phyloP scores from a whole-genome alignment of 1,140 invertebrate species.

The Monomorium pharaonis region DNA sequence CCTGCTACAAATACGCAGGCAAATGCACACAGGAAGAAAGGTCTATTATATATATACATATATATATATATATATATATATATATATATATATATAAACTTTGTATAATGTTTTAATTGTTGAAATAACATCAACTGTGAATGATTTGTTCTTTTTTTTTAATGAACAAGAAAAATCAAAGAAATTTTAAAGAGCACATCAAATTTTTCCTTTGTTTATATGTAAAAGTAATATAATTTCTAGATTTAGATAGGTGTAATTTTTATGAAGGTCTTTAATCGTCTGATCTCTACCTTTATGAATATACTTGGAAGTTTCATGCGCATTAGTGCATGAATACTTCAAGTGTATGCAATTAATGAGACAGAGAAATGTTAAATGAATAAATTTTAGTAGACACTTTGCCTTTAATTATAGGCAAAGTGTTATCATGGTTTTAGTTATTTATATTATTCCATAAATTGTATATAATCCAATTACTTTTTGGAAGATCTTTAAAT shows the following conservation, averaged over 20 bases:
- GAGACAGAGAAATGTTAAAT: not conserved
- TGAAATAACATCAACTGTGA: not conserved
- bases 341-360: not conserved
- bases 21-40: not conserved
- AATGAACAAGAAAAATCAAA: not conserved
- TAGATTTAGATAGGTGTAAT: not conserved
- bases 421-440: not conserved
- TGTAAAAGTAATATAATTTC: not conserved
- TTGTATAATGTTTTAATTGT: not conserved
- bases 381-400: conserved; percentile 3
- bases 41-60: not conserved
- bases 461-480: conserved; percentile 19
- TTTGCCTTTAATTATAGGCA: not conserved
- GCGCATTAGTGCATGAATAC: not conserved
- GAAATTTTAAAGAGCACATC: not conserved
- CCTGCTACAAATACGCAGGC: not conserved
- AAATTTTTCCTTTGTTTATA: not conserved
- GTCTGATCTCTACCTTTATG: not conserved
- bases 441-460: not conserved
- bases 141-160: not conserved
- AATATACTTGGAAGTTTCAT: not conserved
- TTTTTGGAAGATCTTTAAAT: not conserved
- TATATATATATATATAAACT: no score
- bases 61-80: no score
- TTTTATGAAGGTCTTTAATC: not conserved